These are phyloP conservation scores for Drosophila kokeensis DNA, from an alignment of 2,888 invertebrate species.

Conservation along the genomic window DNA sequence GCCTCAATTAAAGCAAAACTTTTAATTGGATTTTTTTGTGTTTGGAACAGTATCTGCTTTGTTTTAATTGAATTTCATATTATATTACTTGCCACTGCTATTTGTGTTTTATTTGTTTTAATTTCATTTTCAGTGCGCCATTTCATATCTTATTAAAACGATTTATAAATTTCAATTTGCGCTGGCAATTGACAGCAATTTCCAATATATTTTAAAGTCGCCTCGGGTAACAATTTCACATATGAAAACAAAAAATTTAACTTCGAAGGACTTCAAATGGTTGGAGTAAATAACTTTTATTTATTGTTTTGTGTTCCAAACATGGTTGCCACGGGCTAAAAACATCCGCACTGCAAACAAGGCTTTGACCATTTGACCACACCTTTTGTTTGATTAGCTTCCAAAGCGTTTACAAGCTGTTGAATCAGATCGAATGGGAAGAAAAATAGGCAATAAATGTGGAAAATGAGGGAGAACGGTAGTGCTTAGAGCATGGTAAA, in stretches of 20 bases:
- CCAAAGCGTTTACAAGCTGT: neutral
- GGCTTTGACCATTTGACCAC: constrained; percentile 8
- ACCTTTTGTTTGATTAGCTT: neutral
- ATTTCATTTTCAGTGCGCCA: constrained; percentile 7
- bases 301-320: neutral
- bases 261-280: neutral
- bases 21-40: neutral
- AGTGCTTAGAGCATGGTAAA: neutral
- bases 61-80: neutral
- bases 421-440: neutral
- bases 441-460: neutral
- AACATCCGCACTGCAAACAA: neutral
- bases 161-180: constrained; percentile 29
- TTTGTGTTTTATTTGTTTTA: constrained; percentile 12
- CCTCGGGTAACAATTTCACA: constrained; percentile 35
- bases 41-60: neutral
- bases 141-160: constrained; percentile 21
- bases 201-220: constrained; percentile 39
- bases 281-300: neutral
- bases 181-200: constrained; percentile 1
- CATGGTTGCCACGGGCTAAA: constrained; percentile 9
- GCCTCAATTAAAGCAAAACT: neutral
- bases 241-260: constrained; percentile 19
- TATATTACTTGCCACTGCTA: neutral
- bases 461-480: neutral